Evolutionary conservation across 2,113 vertebrate species (phyloP), one percentile per base, ranked within the genome.

Genomic region (Leptocoma aspasia): DNA sequence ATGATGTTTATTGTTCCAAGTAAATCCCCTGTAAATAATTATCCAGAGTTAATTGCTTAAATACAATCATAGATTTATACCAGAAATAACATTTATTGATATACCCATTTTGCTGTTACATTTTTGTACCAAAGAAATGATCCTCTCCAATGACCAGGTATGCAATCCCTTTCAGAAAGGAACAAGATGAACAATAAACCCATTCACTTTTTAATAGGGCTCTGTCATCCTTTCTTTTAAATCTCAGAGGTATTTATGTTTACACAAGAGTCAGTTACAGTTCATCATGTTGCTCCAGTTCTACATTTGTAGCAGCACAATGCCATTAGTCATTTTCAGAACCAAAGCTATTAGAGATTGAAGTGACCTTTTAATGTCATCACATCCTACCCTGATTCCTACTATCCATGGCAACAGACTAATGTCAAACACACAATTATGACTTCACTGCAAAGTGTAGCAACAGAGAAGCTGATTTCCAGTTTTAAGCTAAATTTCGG

Each of bases 341-440:
- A 56, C 52, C 54, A 90, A 2, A 77, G 57, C 50, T 68, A 88
- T 96, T 95, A 96, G 76, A 90, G 82, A 86, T 71, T 77, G 88
- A 97, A 96, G 92, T 90, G 90, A 96, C 90, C 93, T 94, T 96
- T 95, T 88, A 92, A 82, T 89, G 88, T 96, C 94, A 92, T 82
- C 82, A 66, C 7, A 3, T 90, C 68, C 64, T 93, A 86, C n/a
- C 52, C 79, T 56, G 88, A 83, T 82, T 90, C 56, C 52, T 64
- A 18, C 92, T 78, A 81, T 78, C 94, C 90, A 92, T 93, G 85
- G 82, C 79, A 96, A 97, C 92, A 88, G 76, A 68, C 79, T 86
- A 86, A 86, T 83, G 83, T 44, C 92, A 94, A 86, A 93, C 44
- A 78, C 22, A 60, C n/a, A 42, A 10, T 90, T 83, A 78, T 41